Percentiles rank a stretch among this genome's conserved stretches.
These are phyloP conservation scores for Cyprichromis sp. DNA, from an alignment of 2,113 vertebrate species.

Conservation along the genomic window DNA sequence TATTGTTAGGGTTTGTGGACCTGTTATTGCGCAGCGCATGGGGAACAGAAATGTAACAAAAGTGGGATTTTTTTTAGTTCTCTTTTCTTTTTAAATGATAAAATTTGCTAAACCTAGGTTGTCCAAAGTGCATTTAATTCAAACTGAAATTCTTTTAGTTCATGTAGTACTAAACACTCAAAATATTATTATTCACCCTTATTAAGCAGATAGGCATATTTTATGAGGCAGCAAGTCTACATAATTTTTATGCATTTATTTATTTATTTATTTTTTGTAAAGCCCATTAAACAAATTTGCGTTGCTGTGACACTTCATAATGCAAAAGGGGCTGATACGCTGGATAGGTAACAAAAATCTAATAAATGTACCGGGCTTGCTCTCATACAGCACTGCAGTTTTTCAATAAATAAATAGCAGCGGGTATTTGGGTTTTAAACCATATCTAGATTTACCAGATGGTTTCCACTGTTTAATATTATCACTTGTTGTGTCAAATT, in stretches of 20 bases:
- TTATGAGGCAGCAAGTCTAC: neutral
- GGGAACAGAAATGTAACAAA: neutral
- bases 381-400: neutral
- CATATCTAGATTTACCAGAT: neutral
- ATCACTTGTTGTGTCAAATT: neutral
- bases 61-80: neutral
- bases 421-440: neutral
- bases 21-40: neutral
- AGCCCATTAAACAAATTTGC: neutral
- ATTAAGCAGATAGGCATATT: neutral
- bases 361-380: neutral
- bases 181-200: neutral
- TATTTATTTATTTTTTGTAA: neutral
- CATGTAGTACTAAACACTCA: neutral
- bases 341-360: neutral
- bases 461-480: neutral
- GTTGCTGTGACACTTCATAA: neutral
- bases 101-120: accelerated
- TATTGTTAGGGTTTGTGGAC: neutral
- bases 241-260: neutral
- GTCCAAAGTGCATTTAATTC: neutral
- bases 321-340: neutral
- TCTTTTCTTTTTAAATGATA: neutral
- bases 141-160: neutral
- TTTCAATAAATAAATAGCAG: neutral